A percentile compares a stretch with the other conserved stretches of the same genome.
Conservation (phyloP, 2,113 vertebrate species). For the Cololabis saira region DNA sequence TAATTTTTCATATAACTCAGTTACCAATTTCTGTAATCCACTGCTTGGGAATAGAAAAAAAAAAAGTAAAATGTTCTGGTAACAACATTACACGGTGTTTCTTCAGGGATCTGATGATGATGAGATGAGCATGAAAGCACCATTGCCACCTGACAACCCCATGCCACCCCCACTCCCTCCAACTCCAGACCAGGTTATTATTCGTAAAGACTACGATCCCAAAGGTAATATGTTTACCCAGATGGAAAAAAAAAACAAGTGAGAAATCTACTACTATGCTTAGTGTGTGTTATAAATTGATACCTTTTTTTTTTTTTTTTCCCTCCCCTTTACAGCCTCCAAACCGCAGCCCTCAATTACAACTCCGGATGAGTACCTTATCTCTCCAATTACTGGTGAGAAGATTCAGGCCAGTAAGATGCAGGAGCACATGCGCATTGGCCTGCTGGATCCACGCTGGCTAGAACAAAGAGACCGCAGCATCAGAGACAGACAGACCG, state of each 20-base stretch:
- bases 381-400: conserved; percentile 98
- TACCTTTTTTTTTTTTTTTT: conserved; percentile 13
- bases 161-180: conserved; percentile 97
- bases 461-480: conserved; percentile 95
- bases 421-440: conserved; percentile 99
- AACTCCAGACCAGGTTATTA: conserved; percentile 97
- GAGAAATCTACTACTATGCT: not conserved
- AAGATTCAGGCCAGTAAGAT: conserved; percentile 98
- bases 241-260: not conserved
- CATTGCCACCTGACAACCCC: conserved; percentile 92
- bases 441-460: conserved; percentile 97
- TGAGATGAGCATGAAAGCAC: conserved; percentile 92
- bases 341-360: conserved; percentile 84
- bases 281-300: conserved; percentile 11
- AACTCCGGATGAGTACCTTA: conserved; percentile 91
- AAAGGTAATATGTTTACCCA: conserved; percentile 85
- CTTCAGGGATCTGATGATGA: conserved; percentile 96
- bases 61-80: not conserved
- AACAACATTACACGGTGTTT: conserved; percentile 1
- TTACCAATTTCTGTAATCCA: not conserved
- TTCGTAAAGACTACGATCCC: conserved; percentile 97
- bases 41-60: not conserved
- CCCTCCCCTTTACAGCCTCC: conserved; percentile 87
- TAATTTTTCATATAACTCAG: not conserved
- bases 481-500: conserved; percentile 95